These are phyloP conservation scores for Seira musarum DNA, from an alignment of 2,888 invertebrate genomes.

Conservation along the genomic window DNA sequence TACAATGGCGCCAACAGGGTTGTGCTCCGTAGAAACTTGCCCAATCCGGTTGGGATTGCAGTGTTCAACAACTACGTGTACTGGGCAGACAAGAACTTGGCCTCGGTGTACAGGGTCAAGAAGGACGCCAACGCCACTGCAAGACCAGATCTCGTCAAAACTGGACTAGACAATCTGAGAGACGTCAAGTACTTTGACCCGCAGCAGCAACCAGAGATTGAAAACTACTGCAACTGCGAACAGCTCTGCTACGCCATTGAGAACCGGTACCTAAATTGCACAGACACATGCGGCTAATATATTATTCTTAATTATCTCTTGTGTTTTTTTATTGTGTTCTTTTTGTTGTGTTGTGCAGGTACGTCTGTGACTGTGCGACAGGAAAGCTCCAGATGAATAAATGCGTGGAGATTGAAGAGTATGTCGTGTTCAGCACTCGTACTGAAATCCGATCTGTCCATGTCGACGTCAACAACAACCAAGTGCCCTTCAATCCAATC, in stretches of 20 bases:
- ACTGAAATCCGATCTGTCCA: constrained; percentile 95
- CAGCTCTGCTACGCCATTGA: constrained; percentile 91
- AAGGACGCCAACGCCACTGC: constrained; percentile 24
- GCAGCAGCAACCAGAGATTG: constrained; percentile 85
- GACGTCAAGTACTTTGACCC: constrained; percentile 94
- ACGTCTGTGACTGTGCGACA: constrained; percentile 91
- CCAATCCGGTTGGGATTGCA: constrained; percentile 95
- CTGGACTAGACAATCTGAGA: constrained; percentile 87
- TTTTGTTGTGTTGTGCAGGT: no score
- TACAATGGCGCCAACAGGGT: constrained; percentile 85
- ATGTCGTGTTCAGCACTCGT: constrained; percentile 92
- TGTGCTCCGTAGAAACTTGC: constrained; percentile 87
- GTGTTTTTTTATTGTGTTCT: no score
- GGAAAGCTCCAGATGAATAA: constrained; percentile 83
- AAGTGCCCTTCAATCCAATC: constrained; percentile 88
- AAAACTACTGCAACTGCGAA: constrained; percentile 86
- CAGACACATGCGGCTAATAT: constrained; percentile 26
- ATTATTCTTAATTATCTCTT: neutral
- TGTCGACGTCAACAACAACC: constrained; percentile 86
- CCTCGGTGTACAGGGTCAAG: constrained; percentile 78
- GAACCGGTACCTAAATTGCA: constrained; percentile 58
- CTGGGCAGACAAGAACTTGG: constrained; percentile 95
- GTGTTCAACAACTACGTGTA: constrained; percentile 88
- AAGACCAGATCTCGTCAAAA: constrained; percentile 79
- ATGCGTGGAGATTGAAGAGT: constrained; percentile 90